Conservation (phyloP, 2,113 vertebrate genomes). For the Albula glossodonta region DNA sequence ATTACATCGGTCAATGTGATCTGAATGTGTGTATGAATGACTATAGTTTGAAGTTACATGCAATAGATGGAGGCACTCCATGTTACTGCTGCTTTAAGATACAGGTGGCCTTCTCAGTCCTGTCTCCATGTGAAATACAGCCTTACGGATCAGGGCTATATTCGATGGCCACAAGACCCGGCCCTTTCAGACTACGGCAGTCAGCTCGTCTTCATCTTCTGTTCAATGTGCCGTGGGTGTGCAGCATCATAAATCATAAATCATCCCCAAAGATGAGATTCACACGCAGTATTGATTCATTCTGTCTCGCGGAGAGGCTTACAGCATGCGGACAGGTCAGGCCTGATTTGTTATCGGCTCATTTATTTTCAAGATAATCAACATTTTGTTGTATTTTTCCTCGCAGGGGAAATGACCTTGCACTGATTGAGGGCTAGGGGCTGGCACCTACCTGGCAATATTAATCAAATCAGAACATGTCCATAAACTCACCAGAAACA, state of each 20-base stretch:
- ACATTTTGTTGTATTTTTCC: background rate
- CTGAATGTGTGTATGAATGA: too few relatives aligned
- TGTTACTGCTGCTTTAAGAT: background rate
- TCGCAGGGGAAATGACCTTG: background rate
- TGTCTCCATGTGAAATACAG: background rate
- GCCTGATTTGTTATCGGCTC: background rate
- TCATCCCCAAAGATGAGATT: background rate
- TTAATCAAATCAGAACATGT: background rate
- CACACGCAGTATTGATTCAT: background rate
- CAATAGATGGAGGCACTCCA: background rate
- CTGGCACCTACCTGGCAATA: background rate
- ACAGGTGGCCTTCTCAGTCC: background rate
- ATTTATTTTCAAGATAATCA: slow-evolving; percentile 2
- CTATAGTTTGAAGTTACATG: too few relatives aligned
- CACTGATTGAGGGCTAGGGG: background rate
- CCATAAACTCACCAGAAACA: background rate
- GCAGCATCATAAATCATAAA: background rate
- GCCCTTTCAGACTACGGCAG: background rate
- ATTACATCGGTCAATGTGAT: too few relatives aligned
- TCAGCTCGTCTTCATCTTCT: background rate
- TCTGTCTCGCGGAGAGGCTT: background rate
- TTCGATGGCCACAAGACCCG: background rate
- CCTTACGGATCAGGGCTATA: background rate
- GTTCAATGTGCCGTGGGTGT: background rate
- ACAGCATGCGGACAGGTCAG: background rate